Evolutionary conservation across 2,797 vertebrate species (phyloP).

Genomic region (Enoplosus armatus): DNA sequence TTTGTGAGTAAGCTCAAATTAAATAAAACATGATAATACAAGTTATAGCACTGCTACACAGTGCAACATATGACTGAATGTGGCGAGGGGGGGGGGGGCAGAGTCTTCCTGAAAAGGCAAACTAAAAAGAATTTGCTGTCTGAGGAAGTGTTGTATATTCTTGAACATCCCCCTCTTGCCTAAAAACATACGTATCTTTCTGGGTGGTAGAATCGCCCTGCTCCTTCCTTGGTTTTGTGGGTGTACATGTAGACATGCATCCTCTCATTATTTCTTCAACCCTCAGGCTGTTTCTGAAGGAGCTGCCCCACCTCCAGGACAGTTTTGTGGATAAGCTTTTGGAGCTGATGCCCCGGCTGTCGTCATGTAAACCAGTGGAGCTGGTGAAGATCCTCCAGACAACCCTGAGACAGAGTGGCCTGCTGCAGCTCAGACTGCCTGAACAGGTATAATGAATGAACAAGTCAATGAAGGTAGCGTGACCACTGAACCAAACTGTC

Average conservation of each 20-base stretch:
- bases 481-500: neutral
- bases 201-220: neutral
- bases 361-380: conserved; percentile 92
- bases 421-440: conserved; percentile 92
- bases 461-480: neutral
- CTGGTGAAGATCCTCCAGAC: conserved; percentile 95
- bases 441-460: conserved; percentile 84
- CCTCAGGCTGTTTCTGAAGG: conserved; percentile 90
- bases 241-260: neutral
- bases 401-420: conserved; percentile 91
- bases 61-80: too few species aligned
- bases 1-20: neutral
- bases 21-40: too few species aligned
- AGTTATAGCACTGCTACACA: too few species aligned
- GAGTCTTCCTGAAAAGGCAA: neutral
- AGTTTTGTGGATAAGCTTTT: conserved; percentile 95
- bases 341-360: conserved; percentile 93
- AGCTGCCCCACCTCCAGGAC: conserved; percentile 94
- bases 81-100: too few species aligned
- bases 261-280: neutral
- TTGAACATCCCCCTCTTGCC: neutral
- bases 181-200: too few species aligned
- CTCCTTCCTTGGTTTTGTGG: too few species aligned
- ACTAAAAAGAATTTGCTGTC: neutral
- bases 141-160: neutral